Conservation (phyloP, 1,140 invertebrate genomes). For the Aphaenogaster floridana region DNA sequence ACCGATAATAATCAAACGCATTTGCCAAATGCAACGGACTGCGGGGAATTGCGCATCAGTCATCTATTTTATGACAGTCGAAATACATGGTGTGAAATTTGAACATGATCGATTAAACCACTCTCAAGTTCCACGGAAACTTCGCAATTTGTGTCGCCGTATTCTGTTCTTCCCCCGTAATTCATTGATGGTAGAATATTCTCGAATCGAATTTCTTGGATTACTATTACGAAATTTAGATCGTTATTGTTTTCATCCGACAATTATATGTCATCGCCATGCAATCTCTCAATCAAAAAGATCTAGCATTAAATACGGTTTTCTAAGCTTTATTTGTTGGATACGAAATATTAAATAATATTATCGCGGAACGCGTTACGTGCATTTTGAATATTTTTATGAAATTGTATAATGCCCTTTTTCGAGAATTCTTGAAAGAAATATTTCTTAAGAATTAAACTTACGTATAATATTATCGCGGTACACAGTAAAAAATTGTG, state of each 20-base stretch:
- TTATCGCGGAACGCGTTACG: not conserved
- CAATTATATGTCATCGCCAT: conserved; percentile 3
- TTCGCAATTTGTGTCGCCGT: conserved; percentile 44
- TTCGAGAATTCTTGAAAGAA: not conserved
- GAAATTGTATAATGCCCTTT: not conserved
- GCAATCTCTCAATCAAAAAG: not conserved
- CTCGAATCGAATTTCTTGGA: not conserved
- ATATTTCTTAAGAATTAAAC: conserved; percentile 12
- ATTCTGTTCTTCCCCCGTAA: conserved; percentile 43
- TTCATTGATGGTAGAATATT: conserved; percentile 25
- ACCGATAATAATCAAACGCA: not conserved
- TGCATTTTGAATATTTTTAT: not conserved
- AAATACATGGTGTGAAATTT: conserved; percentile 29
- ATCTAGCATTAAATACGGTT: not conserved
- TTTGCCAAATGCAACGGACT: not conserved
- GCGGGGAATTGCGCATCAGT: conserved; percentile 41
- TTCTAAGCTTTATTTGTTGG: not conserved
- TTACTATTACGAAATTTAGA: not conserved
- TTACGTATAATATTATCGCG: not conserved
- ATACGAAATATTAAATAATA: not conserved
- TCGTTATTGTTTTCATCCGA: conserved; percentile 3
- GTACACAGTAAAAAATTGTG: too few species aligned
- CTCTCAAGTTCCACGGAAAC: conserved; percentile 43
- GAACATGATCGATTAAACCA: conserved; percentile 47
- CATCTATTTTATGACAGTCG: conserved; percentile 31